These are phyloP conservation scores for Tetranychus piercei DNA, from an alignment of 2,888 invertebrate species.

Conservation along the genomic window DNA sequence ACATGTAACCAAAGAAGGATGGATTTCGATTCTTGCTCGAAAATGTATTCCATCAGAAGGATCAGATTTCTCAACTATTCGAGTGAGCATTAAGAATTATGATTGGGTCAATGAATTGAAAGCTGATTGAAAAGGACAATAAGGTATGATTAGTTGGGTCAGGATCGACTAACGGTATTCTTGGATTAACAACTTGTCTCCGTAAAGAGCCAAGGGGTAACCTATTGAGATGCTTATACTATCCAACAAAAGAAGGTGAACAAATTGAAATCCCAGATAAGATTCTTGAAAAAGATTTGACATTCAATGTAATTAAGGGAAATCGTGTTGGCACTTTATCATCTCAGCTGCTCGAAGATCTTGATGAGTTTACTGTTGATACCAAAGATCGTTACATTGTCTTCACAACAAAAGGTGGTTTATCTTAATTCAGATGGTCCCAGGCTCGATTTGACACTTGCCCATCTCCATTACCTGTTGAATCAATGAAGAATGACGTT, in stretches of 20 bases:
- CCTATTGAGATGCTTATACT: no score
- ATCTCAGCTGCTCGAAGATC: no score
- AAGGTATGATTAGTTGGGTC: neutral
- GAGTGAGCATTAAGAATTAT: no score
- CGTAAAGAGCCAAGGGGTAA: slow-evolving; percentile 6
- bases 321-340: no score
- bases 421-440: slow-evolving; percentile 15
- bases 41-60: neutral
- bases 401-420: slow-evolving; percentile 49
- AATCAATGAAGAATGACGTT: slow-evolving; percentile 28
- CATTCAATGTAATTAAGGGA: neutral
- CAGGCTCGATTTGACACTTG: slow-evolving; percentile 53
- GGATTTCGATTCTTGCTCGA: neutral
- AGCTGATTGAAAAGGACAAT: no score
- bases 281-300: neutral
- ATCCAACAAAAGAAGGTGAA: no score
- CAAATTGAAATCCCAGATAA: no score
- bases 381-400: slow-evolving; percentile 41
- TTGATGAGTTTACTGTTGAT: slow-evolving; percentile 35
- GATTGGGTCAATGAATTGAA: no score
- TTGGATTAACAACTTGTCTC: no score
- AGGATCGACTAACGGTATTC: slow-evolving; percentile 4
- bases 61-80: neutral
- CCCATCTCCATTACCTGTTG: slow-evolving; percentile 40
- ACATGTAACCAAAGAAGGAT: no score